Evolutionary conservation across 2,113 vertebrate genomes (phyloP).

Genomic region (Gobio gobio): DNA sequence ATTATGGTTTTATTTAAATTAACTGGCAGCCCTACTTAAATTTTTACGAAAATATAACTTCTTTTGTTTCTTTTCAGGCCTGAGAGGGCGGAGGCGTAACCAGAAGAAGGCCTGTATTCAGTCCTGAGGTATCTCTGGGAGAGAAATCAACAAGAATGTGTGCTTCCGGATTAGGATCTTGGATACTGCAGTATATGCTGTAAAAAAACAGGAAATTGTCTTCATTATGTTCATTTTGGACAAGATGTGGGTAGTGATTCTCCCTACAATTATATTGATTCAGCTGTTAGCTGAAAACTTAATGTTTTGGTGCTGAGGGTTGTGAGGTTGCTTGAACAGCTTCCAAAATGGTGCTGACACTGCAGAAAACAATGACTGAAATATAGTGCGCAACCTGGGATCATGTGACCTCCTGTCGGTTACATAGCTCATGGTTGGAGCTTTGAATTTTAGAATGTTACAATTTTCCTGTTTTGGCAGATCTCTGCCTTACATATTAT

Average conservation of each 20-base stretch:
- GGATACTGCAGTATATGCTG: background rate
- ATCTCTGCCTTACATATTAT: background rate
- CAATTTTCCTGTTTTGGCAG: background rate
- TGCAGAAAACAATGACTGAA: conserved; percentile 17
- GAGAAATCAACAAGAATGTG: background rate
- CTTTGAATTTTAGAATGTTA: background rate
- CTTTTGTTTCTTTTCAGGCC: conserved; percentile 59
- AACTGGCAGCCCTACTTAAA: background rate
- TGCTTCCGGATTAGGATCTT: background rate
- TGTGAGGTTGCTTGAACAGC: background rate
- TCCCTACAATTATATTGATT: background rate
- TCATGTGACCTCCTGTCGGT: conserved; percentile 10
- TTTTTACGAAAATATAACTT: background rate
- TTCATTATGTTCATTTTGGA: background rate
- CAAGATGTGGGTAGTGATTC: background rate
- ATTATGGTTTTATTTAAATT: background rate
- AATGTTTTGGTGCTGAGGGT: background rate
- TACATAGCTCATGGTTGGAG: background rate
- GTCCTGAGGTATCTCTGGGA: conserved; percentile 64
- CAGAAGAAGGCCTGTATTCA: conserved; percentile 79
- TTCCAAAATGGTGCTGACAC: conserved; percentile 2
- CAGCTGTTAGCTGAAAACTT: conserved; percentile 3
- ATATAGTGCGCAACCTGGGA: background rate
- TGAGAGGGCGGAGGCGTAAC: conserved; percentile 60
- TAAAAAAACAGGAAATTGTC: background rate